Percentiles rank a stretch among this genome's conserved stretches.
These are phyloP conservation scores for Corythoichthys haematopterus DNA, from an alignment of 2,113 vertebrate species.

Conservation along the genomic window DNA sequence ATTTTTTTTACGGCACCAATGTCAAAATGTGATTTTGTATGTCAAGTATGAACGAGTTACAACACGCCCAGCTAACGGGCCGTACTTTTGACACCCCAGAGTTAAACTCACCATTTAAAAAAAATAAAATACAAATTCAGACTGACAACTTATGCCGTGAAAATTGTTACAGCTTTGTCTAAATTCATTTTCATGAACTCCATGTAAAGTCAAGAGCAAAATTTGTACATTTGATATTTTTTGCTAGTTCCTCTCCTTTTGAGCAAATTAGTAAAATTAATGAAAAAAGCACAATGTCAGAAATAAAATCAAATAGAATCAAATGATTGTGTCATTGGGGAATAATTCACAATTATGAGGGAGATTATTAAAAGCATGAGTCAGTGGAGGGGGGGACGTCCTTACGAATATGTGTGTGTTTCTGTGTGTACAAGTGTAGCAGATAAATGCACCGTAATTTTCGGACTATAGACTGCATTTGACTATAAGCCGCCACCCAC, in stretches of 20 bases:
- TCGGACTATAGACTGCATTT: too few species aligned
- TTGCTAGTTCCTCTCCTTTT: conserved; percentile 58
- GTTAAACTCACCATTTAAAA: too few species aligned
- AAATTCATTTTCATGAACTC: not conserved
- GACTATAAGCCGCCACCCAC: too few species aligned
- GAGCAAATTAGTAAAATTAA: conserved; percentile 72
- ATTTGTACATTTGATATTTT: not conserved
- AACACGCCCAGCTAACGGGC: too few species aligned
- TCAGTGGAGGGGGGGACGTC: not conserved
- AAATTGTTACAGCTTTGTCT: not conserved
- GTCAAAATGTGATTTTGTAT: too few species aligned
- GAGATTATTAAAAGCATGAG: not conserved
- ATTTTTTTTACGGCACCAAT: too few species aligned
- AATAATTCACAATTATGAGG: not conserved
- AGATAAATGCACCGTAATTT: too few species aligned
- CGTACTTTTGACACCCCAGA: too few species aligned
- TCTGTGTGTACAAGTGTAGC: not conserved
- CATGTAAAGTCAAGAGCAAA: not conserved
- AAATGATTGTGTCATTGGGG: not conserved
- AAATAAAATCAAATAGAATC: conserved; percentile 20
- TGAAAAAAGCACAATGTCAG: conserved; percentile 37
- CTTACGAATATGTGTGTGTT: not conserved
- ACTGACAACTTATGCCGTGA: too few species aligned
- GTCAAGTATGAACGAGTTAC: too few species aligned
- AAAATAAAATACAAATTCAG: not conserved